phyloP scores from a whole-genome alignment of 2,888 invertebrate genomes.

The Parascotia fuliginaria region DNA sequence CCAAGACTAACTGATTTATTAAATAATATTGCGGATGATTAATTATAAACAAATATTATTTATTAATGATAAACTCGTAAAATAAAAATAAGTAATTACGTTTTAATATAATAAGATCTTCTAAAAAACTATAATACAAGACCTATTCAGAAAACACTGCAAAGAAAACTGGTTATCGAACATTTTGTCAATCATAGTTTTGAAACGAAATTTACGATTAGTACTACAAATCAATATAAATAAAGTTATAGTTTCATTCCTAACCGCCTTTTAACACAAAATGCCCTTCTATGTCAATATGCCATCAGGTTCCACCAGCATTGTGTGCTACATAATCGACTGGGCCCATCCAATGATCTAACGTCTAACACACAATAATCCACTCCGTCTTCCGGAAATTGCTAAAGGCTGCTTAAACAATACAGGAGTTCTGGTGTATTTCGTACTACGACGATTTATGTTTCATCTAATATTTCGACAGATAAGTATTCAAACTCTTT shows the following conservation, averaged over 20 bases:
- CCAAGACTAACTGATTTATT: too few relatives aligned
- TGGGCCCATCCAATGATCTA: constrained; percentile 44
- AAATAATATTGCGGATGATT: too few relatives aligned
- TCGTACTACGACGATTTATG: constrained; percentile 30
- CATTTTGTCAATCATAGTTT: too few relatives aligned
- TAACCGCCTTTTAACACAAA: not conserved
- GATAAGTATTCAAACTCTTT: constrained; percentile 1
- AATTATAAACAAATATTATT: too few relatives aligned
- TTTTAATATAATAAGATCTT: too few relatives aligned
- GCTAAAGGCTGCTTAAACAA: constrained; percentile 51
- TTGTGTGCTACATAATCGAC: constrained; percentile 52
- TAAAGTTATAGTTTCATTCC: not conserved
- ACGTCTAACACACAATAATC: constrained; percentile 54
- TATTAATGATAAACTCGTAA: too few relatives aligned
- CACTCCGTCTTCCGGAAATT: constrained; percentile 44
- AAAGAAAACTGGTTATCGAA: too few relatives aligned
- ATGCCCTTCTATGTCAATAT: not conserved
- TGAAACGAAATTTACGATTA: too few relatives aligned
- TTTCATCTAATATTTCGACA: constrained; percentile 20
- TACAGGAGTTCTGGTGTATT: constrained; percentile 37
- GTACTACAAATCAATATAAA: too few relatives aligned
- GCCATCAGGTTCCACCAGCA: constrained; percentile 10
- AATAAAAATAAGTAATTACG: too few relatives aligned
- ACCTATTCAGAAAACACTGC: too few relatives aligned
- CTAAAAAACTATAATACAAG: too few relatives aligned